Evolutionary conservation across 2,888 invertebrate genomes (phyloP), one percentile per base, ranked within the genome.

Genomic region (Trachelus stipa): DNA sequence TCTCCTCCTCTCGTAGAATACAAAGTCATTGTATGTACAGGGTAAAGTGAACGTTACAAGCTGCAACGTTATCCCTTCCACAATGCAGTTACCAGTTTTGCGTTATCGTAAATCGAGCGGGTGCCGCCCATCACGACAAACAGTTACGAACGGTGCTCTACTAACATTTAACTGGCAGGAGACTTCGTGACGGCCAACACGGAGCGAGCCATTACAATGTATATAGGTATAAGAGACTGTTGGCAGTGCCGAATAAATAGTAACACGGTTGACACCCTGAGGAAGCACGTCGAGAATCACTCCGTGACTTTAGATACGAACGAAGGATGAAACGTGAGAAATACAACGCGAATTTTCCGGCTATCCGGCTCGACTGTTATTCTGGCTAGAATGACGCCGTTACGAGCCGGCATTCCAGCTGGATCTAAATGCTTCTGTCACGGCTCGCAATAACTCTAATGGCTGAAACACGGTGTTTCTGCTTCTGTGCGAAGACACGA

Each of bases 361-460:
- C 56, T 56, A 23, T 56, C 56, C 56, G 56, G 56, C 56, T 56
- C 56, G 56, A 23, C 56, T 56, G 23, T 56, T 56, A 56, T 56
- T 56, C 23, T 56, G 23, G 56, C 56, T 56, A 56, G 56, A 56
- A 23, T 56, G 23, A 56, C 56, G 77, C 69, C 35, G 69, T 56
- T 73, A 12, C n/a, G 35, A 34, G 12, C 4, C 37, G 79, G 79
- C 82, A 83, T 85, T 83, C 85, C 84, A 79, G 77, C 75, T 85
- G 83, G 80, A 85, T 87, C 86, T 86, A 85, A 86, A 87, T 87
- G 87, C 84, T 83, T 83, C 81, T 86, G 87, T 87, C 87, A 87
- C 85, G 87, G 85, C 81, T 81, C 81, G 84, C 85, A 82, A 86
- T 86, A 83, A 85, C 83, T 85, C 83, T 83, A 84, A 85, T 84